Percentiles rank a stretch among this genome's conserved stretches.
phyloP scores from a whole-genome alignment of 2,113 vertebrate genomes.

The Hydropotes inermis region DNA sequence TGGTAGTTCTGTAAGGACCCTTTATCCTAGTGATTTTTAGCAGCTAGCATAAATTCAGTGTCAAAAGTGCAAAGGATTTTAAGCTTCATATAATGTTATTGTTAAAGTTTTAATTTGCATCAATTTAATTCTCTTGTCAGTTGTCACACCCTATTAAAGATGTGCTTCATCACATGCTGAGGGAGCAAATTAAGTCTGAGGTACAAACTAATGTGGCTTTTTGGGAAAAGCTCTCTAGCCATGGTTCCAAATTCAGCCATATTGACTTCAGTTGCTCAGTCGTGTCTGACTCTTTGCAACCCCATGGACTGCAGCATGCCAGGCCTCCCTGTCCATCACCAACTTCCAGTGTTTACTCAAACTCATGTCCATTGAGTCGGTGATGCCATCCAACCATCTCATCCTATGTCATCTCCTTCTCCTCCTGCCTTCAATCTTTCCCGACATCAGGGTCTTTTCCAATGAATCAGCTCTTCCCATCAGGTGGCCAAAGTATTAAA shows the following conservation, averaged over 20 bases:
- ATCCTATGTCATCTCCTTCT: not conserved
- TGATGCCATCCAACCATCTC: not conserved
- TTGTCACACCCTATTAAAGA: constrained; percentile 62
- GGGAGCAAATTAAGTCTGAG: constrained; percentile 45
- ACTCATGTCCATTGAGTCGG: not conserved
- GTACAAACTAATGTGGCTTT: constrained; percentile 17
- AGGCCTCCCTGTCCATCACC: not conserved
- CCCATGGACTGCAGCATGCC: rapidly evolving
- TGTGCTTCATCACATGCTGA: constrained; percentile 36
- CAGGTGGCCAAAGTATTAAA: not conserved
- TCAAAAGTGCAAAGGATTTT: constrained; percentile 67
- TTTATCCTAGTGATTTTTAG: constrained; percentile 5
- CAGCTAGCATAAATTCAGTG: constrained; percentile 35
- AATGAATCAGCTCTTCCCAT: not conserved
- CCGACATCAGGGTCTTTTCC: not conserved
- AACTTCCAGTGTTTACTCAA: not conserved
- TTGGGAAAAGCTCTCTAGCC: not conserved
- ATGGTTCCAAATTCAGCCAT: not conserved
- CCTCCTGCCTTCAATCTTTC: not conserved
- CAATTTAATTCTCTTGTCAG: constrained; percentile 72
- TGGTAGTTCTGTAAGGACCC: not conserved
- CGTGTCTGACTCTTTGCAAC: rapidly evolving
- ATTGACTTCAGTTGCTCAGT: not conserved
- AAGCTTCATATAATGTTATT: constrained; percentile 65
- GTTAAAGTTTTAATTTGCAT: constrained; percentile 69